Conservation (phyloP, 2,797 vertebrate genomes). For the Echiichthys vipera region DNA sequence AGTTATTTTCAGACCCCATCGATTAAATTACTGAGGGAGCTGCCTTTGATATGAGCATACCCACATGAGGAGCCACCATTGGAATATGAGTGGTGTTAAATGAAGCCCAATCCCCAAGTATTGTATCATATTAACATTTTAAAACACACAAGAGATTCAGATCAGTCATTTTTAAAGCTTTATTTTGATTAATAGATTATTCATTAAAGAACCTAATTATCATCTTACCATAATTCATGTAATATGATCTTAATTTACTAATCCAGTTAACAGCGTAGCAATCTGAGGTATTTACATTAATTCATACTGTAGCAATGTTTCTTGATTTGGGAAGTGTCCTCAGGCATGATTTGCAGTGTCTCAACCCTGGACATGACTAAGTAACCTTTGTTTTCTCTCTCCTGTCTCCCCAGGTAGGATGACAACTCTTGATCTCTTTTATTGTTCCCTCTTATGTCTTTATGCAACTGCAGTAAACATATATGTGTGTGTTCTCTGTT, state of each 20-base stretch:
- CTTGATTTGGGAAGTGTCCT: background rate
- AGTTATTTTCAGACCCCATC: conserved; percentile 86
- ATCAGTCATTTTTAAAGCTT: conserved; percentile 20
- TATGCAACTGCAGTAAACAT: conserved; percentile 56
- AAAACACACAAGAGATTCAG: conserved; percentile 39
- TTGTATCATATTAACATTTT: conserved; percentile 30
- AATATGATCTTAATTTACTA: conserved; percentile 30
- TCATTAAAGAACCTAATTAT: conserved; percentile 18
- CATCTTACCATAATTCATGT: conserved; percentile 10
- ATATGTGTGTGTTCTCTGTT: conserved; percentile 87
- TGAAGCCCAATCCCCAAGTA: conserved; percentile 42
- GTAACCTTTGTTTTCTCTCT: conserved; percentile 87
- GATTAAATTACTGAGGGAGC: conserved; percentile 84
- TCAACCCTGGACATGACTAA: conserved; percentile 43
- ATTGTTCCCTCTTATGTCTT: conserved; percentile 40
- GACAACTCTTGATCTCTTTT: conserved; percentile 31
- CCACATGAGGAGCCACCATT: conserved; percentile 70
- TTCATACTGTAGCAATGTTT: background rate
- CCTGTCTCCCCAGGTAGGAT: conserved; percentile 89
- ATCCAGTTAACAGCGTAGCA: conserved; percentile 30
- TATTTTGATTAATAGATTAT: conserved; percentile 29
- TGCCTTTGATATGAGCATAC: conserved; percentile 82
- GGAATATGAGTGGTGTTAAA: conserved; percentile 87
- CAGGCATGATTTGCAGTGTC: conserved; percentile 9
- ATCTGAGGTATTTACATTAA: conserved; percentile 15